Conservation (phyloP, 2,113 vertebrate species). For the Percopsis transmontana region DNA sequence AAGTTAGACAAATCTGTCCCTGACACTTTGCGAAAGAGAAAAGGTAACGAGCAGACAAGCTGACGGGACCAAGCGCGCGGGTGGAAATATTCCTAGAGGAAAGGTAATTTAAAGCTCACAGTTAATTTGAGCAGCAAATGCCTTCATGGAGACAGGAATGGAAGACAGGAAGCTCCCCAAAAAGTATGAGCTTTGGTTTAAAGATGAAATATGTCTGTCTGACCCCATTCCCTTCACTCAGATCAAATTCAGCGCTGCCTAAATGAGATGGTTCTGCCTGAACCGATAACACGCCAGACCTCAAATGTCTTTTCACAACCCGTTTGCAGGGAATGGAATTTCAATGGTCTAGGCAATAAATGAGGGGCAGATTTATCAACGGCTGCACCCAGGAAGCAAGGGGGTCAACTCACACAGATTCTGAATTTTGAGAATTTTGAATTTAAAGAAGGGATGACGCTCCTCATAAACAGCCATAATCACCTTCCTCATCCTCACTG, state of each 20-base stretch:
- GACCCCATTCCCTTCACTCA: slow-evolving; percentile 49
- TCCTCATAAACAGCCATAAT: slow-evolving; percentile 41
- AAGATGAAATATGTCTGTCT: slow-evolving; percentile 64
- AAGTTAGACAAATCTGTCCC: slow-evolving; percentile 29
- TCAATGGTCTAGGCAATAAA: slow-evolving; percentile 40
- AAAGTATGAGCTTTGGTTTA: slow-evolving; percentile 64
- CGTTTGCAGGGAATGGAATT: slow-evolving; percentile 66
- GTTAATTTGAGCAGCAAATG: slow-evolving; percentile 39
- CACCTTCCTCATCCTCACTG: slow-evolving; percentile 27
- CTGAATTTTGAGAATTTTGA: too few species aligned
- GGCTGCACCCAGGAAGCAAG: slow-evolving; percentile 52
- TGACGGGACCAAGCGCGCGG: slow-evolving; percentile 41
- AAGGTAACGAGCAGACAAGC: slow-evolving; percentile 42
- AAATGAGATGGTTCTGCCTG: slow-evolving; percentile 58
- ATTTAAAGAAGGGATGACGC: too few species aligned
- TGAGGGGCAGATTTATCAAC: slow-evolving; percentile 68
- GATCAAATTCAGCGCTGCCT: slow-evolving; percentile 56
- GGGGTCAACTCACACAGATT: too few species aligned
- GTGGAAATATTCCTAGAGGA: slow-evolving; percentile 23
- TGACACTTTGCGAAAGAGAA: slow-evolving; percentile 30
- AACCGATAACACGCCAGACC: slow-evolving; percentile 52
- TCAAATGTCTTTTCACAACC: slow-evolving; percentile 67
- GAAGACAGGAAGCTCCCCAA: slow-evolving; percentile 33
- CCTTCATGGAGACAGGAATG: slow-evolving; percentile 28
- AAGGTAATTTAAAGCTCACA: slow-evolving; percentile 49